These are phyloP conservation scores for Nothoprocta perdicaria DNA, from an alignment of 2,113 vertebrate genomes.

Conservation along the genomic window DNA sequence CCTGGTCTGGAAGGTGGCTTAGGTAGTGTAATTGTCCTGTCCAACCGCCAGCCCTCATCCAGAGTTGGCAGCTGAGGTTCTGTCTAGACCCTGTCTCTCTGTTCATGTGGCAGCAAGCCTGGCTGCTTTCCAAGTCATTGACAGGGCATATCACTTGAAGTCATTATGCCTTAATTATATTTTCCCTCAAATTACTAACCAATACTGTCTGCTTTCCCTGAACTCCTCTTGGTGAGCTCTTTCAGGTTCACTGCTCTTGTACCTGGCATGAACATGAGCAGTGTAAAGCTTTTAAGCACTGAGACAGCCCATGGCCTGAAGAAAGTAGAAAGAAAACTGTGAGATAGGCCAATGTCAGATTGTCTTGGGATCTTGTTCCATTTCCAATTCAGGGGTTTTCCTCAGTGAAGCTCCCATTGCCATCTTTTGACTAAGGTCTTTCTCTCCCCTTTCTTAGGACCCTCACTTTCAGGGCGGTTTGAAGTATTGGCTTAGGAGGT, in stretches of 20 bases:
- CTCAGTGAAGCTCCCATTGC: not conserved
- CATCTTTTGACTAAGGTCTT: not conserved
- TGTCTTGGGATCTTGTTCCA: not conserved
- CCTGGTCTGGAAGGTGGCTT: conserved; percentile 4
- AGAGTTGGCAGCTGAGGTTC: not conserved
- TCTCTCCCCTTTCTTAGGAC: not conserved
- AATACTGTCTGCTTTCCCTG: not conserved
- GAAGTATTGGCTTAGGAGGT: not conserved
- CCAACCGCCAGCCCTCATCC: not conserved
- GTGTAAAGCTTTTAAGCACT: not conserved
- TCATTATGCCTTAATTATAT: not conserved
- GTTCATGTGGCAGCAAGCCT: not conserved
- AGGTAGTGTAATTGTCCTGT: not conserved
- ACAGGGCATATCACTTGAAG: accelerated
- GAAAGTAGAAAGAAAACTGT: not conserved
- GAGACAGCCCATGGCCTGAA: not conserved
- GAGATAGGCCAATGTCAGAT: not conserved
- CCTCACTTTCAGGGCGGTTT: not conserved
- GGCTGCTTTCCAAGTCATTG: not conserved
- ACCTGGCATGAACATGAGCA: not conserved
- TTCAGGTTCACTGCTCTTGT: not conserved
- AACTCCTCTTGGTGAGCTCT: not conserved
- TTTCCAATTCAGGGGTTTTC: not conserved
- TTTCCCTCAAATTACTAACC: not conserved
- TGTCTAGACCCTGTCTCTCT: not conserved